Evolutionary conservation across 2,888 invertebrate species (phyloP).

Genomic region (Aphodius sticticus): DNA sequence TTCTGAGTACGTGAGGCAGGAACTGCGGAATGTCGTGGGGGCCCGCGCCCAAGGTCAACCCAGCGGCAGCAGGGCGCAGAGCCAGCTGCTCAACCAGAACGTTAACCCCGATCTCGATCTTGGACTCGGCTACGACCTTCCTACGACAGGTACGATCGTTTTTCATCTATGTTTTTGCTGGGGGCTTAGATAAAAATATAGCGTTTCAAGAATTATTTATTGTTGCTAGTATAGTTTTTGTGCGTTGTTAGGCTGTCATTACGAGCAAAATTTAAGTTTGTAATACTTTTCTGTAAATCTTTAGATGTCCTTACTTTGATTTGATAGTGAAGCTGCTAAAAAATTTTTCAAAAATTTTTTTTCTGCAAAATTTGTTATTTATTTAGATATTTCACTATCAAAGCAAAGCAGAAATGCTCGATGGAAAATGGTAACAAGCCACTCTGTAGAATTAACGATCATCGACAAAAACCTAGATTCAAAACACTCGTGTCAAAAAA

Average conservation of each 20-base stretch:
- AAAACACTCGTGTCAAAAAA: no score
- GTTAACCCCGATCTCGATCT: slow-evolving; percentile 72
- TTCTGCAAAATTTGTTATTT: no score
- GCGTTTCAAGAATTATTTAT: background rate
- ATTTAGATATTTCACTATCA: no score
- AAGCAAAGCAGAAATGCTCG: no score
- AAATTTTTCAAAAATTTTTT: no score
- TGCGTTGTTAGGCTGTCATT: background rate
- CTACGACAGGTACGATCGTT: slow-evolving; percentile 64
- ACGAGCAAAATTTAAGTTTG: background rate
- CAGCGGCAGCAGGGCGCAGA: slow-evolving; percentile 49
- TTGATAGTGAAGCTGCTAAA: no score
- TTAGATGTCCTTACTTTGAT: background rate
- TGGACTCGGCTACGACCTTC: slow-evolving; percentile 74
- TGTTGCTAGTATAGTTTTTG: background rate
- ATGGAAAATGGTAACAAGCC: no score
- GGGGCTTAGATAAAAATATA: slow-evolving; percentile 5
- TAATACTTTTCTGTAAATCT: slow-evolving; percentile 6
- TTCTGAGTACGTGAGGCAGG: slow-evolving; percentile 91
- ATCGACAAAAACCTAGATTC: no score
- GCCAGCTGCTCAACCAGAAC: slow-evolving; percentile 41
- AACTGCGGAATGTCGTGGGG: slow-evolving; percentile 87
- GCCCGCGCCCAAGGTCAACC: slow-evolving; percentile 71
- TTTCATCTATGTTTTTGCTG: background rate
- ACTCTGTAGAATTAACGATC: no score